Percentiles rank a stretch among this genome's conserved stretches.
Evolutionary conservation across 2,113 vertebrate genomes (phyloP).

Genomic region (Pangasianodon gigas): DNA sequence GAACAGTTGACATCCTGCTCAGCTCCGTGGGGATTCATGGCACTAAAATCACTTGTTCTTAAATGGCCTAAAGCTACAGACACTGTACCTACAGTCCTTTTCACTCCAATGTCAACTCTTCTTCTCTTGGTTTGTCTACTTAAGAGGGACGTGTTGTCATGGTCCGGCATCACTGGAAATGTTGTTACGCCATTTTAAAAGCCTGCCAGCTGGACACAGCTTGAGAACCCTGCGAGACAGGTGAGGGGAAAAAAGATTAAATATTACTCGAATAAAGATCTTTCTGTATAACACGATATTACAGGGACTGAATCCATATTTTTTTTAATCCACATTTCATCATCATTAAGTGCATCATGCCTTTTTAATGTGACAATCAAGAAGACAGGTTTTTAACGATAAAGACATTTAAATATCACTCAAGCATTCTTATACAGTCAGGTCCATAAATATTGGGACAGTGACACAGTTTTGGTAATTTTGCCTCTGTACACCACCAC

Average conservation of each 20-base stretch:
- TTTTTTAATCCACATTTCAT: background rate
- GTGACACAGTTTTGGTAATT: too few species aligned
- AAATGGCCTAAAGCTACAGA: conserved; percentile 87
- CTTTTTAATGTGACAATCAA: background rate
- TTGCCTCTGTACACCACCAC: too few species aligned
- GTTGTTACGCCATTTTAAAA: conserved; percentile 94
- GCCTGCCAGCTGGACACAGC: conserved; percentile 88
- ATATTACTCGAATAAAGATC: conserved; percentile 85
- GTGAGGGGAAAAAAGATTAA: conserved; percentile 72
- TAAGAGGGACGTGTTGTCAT: conserved; percentile 98
- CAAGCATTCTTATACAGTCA: too few species aligned
- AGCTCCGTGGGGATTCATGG: conserved; percentile 96
- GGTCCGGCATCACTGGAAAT: conserved; percentile 99
- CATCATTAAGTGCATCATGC: background rate
- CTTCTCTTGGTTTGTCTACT: conserved; percentile 98
- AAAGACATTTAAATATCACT: background rate
- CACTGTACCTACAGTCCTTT: conserved; percentile 93
- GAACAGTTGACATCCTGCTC: conserved; percentile 96
- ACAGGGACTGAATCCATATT: conserved; percentile 9
- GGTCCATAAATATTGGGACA: too few species aligned
- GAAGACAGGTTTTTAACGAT: background rate
- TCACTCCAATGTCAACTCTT: conserved; percentile 99
- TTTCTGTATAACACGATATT: conserved; percentile 87
- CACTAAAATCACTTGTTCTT: conserved; percentile 88
- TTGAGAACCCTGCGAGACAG: conserved; percentile 88